Evolutionary conservation across 1,140 invertebrate genomes (phyloP).

Genomic region (Chironomus striatipennis): DNA sequence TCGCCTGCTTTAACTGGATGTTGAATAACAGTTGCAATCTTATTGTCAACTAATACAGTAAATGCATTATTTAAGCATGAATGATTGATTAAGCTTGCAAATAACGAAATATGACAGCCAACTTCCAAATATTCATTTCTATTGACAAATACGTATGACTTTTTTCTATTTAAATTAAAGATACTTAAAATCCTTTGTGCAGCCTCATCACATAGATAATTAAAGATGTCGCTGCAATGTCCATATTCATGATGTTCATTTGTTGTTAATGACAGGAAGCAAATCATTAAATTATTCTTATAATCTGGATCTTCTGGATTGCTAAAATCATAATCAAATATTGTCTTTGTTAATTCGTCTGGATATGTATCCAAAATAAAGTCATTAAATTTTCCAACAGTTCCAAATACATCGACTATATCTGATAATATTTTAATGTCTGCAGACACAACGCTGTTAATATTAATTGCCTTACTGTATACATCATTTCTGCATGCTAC

Average conservation of each 20-base stretch:
- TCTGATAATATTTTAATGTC: not conserved
- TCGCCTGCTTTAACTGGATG: conserved; percentile 56
- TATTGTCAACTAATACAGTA: conserved; percentile 47
- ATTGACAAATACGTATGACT: too few species aligned
- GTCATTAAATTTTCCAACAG: not conserved
- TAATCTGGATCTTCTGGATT: not conserved
- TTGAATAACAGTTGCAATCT: conserved; percentile 48
- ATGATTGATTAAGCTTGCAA: conserved; percentile 58
- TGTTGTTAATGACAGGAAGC: conserved; percentile 30
- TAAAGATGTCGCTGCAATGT: conserved; percentile 30
- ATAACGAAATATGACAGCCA: too few species aligned
- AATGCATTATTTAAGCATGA: conserved; percentile 83
- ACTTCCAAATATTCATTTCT: too few species aligned
- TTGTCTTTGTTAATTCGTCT: not conserved
- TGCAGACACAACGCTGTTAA: not conserved
- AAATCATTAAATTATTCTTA: not conserved
- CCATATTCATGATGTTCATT: conserved; percentile 38
- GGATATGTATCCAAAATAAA: not conserved
- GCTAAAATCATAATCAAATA: not conserved
- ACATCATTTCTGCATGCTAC: not conserved
- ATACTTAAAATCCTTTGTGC: not conserved
- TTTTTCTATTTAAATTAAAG: too few species aligned
- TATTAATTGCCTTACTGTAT: not conserved
- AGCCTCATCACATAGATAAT: not conserved
- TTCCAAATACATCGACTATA: not conserved